Evolutionary conservation across 2,797 vertebrate species (phyloP), one percentile per base, ranked within the genome.

Genomic region (Muraenolepis orangiensis): DNA sequence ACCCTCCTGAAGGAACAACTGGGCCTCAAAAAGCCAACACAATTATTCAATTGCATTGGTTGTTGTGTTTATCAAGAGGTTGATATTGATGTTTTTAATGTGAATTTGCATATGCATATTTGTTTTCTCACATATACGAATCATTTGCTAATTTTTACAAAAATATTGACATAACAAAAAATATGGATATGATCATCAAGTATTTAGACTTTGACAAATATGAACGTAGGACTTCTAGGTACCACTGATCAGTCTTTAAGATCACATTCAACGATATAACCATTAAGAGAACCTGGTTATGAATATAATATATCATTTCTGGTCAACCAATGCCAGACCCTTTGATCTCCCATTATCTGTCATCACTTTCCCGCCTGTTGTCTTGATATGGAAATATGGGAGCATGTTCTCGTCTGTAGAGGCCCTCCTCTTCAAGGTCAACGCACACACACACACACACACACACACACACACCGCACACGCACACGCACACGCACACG

Each of bases 351-450:
- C 73, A 72, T 70, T 12, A n/a, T 11, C 72, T 68, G 38, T 67
- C 71, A 72, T 61, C 12, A 0, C 36, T 26, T 51, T 78, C 70
- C 68, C 73, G 61, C 66, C 75, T 78, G 40, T 77, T 79, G 69
- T 76, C 30, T 71, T 23, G 66, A 66, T 38, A 85, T 14, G 31
- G 79, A 85, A 80, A 85, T 78, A 71, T 71, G 72, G 77, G 71
- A 67, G 26, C 14, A 26, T 40, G 66, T 14, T 30, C 72, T 72
- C 75, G 78, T 69, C 75, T 80, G 83, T 74, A 78, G 76, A 87
- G 84, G 74, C 68, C 68, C 79, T 67, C 64, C 38, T 61, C 72
- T 88, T 89, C 78, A 84, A 38, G 82, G 79, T 90, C 84, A 90
- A 73, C 73, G 81, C n/a, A 66, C 61, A 66, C 51, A 57, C 16